phyloP scores from a whole-genome alignment of 23 tunicate species.

The Botrylloides violaceus region DNA sequence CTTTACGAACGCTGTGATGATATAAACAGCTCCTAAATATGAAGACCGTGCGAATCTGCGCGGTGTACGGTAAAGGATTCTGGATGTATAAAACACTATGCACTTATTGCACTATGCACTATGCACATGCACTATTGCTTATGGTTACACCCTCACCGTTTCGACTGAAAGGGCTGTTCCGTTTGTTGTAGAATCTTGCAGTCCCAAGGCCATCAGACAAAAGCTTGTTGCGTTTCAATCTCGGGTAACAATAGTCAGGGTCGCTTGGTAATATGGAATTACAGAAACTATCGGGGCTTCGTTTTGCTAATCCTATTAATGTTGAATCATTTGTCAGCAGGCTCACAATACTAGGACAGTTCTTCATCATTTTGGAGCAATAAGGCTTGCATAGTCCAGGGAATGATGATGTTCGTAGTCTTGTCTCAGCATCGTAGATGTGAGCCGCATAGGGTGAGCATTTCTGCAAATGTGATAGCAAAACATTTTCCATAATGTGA shows the following conservation, averaged over 20 bases:
- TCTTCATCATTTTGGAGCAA: constrained; percentile 7
- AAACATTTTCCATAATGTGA: too few relatives aligned
- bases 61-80: too few relatives aligned
- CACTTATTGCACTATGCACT: too few relatives aligned
- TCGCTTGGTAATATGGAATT: constrained; percentile 13
- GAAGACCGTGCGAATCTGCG: too few relatives aligned
- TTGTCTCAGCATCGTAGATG: constrained; percentile 53
- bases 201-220: constrained; percentile 18
- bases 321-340: not conserved
- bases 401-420: constrained; percentile 17
- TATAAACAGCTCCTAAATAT: too few relatives aligned
- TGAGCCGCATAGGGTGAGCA: constrained; percentile 95
- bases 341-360: not conserved
- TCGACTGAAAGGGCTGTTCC: constrained; percentile 7
- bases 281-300: not conserved
- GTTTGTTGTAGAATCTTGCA: not conserved
- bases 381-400: constrained; percentile 57
- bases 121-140: too few relatives aligned
- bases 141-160: not conserved
- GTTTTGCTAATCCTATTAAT: not conserved
- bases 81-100: too few relatives aligned
- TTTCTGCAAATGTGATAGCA: constrained; percentile 36
- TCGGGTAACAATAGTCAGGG: constrained; percentile 59
- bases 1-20: too few relatives aligned
- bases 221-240: not conserved